Evolutionary conservation across 1,140 invertebrate genomes (phyloP), one percentile per base, ranked within the genome.

Genomic region (Cherax quadricarinatus): DNA sequence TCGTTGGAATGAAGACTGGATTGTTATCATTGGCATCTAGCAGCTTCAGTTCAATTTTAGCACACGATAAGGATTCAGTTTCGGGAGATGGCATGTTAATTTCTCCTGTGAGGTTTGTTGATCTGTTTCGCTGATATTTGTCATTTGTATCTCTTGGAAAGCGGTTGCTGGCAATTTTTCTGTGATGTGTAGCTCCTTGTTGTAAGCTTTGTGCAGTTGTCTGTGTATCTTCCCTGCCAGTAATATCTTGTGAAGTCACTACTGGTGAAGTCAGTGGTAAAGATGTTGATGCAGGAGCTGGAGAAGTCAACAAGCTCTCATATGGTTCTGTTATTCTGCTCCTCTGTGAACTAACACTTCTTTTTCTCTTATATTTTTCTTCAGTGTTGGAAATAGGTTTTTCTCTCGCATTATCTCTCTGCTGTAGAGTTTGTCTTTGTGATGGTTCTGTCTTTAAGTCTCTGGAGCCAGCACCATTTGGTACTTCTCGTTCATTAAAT

Each of bases 1-100:
- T 97, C 0, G 98, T 98, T 94, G 98, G 98, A 14, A 91, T 66
- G 75, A 94, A 94, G 30, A 92, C 88, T 51, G 93, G 93, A 78
- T 94, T 94, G 75, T 94, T 94, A 80, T 94, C 93, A 81, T 94
- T 94, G 49, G 93, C 92, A 57, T 94, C 93, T 16, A 94, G 86
- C 1, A 94, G 82, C 16, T 85, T 94, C 6, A 94, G 86, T 48
- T 91, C 86, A 49, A 93, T 88, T 16, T 94, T 94, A 21, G 94
- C 92, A n/a, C 95, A 95, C 16, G 94, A 94, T 24, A 93, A 90
- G 48, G 83, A 86, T 70, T 86, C 66, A 18, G 49, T 14, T 14
- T 86, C 21, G 6, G 41, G 48, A 7, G 48, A 21, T 21, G 5
- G 30, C 41, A 3, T 41, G 14, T 2, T 30, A 75, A 30, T 12